Base-by-base conservation (phyloP, 2,797 vertebrate genomes). In the Chrysolophus pictus region DNA sequence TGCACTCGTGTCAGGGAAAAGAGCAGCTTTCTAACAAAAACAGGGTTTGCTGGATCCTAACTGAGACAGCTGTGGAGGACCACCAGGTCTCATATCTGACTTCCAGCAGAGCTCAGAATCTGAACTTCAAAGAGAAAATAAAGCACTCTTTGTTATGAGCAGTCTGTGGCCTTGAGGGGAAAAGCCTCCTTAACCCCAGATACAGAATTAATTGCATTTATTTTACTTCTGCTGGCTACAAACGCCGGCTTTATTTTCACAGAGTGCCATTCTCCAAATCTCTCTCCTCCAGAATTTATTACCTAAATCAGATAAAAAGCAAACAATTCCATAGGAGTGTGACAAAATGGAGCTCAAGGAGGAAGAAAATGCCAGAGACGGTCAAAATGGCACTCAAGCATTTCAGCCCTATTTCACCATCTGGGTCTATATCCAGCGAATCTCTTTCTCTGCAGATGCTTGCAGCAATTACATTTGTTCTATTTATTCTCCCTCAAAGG, bases 401-500 rank as follows among this genome's bases (percentile, higher is more conserved):
- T 80, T 95, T 83, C 35, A 83, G 75, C 81, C 94, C 63, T 55
- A 4, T 87, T 89, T 88, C 56, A 72, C 82, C 81, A 91, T 88
- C 84, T 80, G 69, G 55, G 89, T 70, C 63, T 91, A 63, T 85
- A 83, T 75, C 65, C 62, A 83, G 73, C 65, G 71, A 87, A 28
- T 51, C 69, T 91, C 75, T 64, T 81, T 91, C 81, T 91, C 71
- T 67, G 71, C 84, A 97, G 83, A 92, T 71, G 71, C 83, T 91
- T 79, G 29, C 59, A 94, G 89, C 93, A 93, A 94, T 95, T 95
- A 83, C 65, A 85, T 83, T 93, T 84, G 68, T 84, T 95, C 90
- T 97, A 93, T 95, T 96, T 96, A 91, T 90, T 96, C 81, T 85
- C 75, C 90, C 87, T 70, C 74, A 89, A 93, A 96, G 89, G 26